Evolutionary conservation across 2,113 vertebrate species (phyloP).

Genomic region (Tyto alba): DNA sequence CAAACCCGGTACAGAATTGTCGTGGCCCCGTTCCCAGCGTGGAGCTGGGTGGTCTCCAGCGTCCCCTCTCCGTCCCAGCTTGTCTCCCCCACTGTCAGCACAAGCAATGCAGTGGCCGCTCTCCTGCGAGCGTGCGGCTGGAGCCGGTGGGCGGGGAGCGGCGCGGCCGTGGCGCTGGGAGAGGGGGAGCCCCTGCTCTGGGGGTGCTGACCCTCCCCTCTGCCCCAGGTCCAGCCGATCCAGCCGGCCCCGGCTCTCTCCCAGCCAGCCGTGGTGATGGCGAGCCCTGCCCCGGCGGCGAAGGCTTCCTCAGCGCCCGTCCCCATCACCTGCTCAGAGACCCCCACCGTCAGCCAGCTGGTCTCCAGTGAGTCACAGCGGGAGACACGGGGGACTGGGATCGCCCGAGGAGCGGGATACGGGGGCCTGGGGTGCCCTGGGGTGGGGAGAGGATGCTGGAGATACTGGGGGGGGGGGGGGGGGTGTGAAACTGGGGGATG

Average conservation of each 20-base stretch:
- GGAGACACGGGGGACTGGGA: not conserved
- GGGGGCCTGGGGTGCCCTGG: not conserved
- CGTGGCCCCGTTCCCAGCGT: accelerated
- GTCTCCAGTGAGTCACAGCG: conserved; percentile 81
- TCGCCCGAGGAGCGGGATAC: too few species aligned
- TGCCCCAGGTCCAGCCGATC: conserved; percentile 71
- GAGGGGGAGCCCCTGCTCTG: not conserved
- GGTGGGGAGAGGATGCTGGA: too few species aligned
- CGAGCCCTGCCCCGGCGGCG: conserved; percentile 72
- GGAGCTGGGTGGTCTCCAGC: not conserved
- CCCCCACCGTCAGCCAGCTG: conserved; percentile 90
- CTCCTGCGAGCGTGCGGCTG: not conserved
- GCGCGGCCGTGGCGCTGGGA: not conserved
- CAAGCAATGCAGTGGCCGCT: accelerated
- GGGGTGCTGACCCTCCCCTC: not conserved
- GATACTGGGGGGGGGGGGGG: too few species aligned
- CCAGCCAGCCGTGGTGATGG: conserved; percentile 81
- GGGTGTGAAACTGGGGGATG: too few species aligned
- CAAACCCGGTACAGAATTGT: too few species aligned
- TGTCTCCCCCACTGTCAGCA: accelerated
- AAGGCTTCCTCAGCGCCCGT: conserved; percentile 70
- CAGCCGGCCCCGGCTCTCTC: conserved; percentile 71
- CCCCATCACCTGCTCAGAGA: conserved; percentile 84
- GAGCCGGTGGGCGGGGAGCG: not conserved
- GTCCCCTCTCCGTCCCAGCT: not conserved